phyloP scores from a whole-genome alignment of 2,797 vertebrate genomes.

The Schizothorax lantsangensis region DNA sequence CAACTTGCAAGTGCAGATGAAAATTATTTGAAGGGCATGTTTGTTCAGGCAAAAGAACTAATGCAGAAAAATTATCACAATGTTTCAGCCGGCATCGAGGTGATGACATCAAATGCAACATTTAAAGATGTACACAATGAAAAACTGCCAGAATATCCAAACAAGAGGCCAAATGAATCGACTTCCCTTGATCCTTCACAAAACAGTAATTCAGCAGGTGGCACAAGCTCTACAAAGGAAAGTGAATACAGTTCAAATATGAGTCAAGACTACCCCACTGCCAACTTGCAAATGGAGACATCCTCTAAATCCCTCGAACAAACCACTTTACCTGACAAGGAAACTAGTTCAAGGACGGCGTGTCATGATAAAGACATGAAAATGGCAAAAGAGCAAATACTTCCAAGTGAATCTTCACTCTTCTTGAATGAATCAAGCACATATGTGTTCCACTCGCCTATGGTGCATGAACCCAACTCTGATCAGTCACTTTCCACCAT shows the following conservation, averaged over 20 bases:
- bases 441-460: constrained; percentile 56
- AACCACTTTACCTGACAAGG: constrained; percentile 22
- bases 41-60: constrained; percentile 52
- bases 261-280: constrained; percentile 27
- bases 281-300: constrained; percentile 36
- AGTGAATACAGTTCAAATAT: constrained; percentile 27
- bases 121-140: constrained; percentile 37
- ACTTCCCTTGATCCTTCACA: constrained; percentile 32
- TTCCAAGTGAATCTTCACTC: constrained; percentile 51
- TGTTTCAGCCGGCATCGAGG: constrained; percentile 28
- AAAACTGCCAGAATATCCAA: constrained; percentile 55
- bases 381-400: constrained; percentile 23
- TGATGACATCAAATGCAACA: constrained; percentile 42
- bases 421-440: constrained; percentile 45
- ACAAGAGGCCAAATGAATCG: constrained; percentile 40
- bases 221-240: constrained; percentile 8
- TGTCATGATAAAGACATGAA: constrained; percentile 45
- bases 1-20: constrained; percentile 64
- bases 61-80: constrained; percentile 41
- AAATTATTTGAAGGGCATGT: constrained; percentile 48
- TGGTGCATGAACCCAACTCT: constrained; percentile 76
- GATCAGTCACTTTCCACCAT: constrained; percentile 72
- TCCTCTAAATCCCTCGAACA: constrained; percentile 6
- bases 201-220: constrained; percentile 22
- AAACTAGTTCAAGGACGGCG: neutral